Evolutionary conservation across 2,888 invertebrate genomes (phyloP).

Genomic region (Rhingia campestris): DNA sequence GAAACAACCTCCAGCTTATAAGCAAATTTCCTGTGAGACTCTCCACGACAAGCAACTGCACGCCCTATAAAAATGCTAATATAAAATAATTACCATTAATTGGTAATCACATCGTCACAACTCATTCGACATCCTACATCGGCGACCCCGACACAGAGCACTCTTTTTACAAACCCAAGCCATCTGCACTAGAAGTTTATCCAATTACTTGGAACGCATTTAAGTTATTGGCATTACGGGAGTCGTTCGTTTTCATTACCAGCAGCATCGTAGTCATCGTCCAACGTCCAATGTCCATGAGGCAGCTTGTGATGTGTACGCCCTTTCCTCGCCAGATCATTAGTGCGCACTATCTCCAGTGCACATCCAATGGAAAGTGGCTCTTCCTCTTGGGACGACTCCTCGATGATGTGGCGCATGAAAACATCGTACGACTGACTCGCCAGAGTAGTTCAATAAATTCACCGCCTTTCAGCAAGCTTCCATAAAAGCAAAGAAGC

Average conservation of each 20-base stretch:
- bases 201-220: constrained; percentile 74
- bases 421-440: constrained; percentile 54
- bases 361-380: constrained; percentile 56
- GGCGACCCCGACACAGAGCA: constrained; percentile 28
- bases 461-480: constrained; percentile 66
- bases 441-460: constrained; percentile 59
- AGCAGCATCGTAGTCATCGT: constrained; percentile 30
- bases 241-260: constrained; percentile 75
- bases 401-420: constrained; percentile 48
- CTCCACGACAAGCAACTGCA: constrained; percentile 19
- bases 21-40: constrained; percentile 18
- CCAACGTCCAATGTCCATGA: background rate
- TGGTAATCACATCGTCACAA: constrained; percentile 74
- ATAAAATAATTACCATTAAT: constrained; percentile 78
- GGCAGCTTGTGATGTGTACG: constrained; percentile 37
- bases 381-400: background rate
- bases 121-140: constrained; percentile 59
- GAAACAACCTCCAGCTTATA: background rate
- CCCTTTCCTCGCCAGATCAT: constrained; percentile 70
- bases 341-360: constrained; percentile 59
- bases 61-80: constrained; percentile 76
- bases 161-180: constrained; percentile 2
- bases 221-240: constrained; percentile 75
- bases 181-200: constrained; percentile 70
- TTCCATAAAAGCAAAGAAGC: constrained; percentile 30